Percentiles rank a stretch among this genome's conserved stretches.
Conservation (phyloP, 1,140 invertebrate species). For the Bombus terrestris region DNA sequence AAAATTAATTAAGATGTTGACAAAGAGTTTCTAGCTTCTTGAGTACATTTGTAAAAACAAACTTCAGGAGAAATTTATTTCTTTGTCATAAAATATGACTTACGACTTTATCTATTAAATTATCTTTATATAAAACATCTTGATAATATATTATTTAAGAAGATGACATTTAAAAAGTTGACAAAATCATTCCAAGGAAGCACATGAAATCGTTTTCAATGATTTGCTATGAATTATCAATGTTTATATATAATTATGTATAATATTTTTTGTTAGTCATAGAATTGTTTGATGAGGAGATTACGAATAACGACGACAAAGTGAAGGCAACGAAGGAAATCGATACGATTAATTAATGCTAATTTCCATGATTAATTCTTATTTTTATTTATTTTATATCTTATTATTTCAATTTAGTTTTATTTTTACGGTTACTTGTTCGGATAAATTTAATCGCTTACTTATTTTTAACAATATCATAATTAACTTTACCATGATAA, state of each 20-base stretch:
- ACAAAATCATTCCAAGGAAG: background rate
- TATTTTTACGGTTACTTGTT: background rate
- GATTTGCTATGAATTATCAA: background rate
- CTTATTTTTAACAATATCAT: background rate
- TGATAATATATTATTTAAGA: background rate
- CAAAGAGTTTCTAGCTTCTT: background rate
- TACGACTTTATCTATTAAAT: background rate
- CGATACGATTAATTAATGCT: background rate
- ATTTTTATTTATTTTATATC: too few species aligned
- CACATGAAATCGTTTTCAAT: background rate
- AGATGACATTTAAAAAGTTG: too few species aligned
- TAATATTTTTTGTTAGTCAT: background rate
- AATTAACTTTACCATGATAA: conserved; percentile 87
- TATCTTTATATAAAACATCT: background rate
- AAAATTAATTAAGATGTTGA: background rate
- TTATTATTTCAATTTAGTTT: background rate
- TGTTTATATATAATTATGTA: background rate
- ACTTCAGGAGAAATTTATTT: background rate
- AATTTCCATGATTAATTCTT: too few species aligned
- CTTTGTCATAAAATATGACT: background rate
- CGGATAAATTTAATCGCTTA: background rate
- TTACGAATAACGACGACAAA: background rate
- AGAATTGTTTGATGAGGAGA: background rate
- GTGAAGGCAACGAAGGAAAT: background rate
- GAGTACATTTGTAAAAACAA: background rate